Percentiles rank a stretch among this genome's conserved stretches.
These are phyloP conservation scores for Hippopotamyrus pictus DNA, from an alignment of 2,797 vertebrate genomes.

Conservation along the genomic window DNA sequence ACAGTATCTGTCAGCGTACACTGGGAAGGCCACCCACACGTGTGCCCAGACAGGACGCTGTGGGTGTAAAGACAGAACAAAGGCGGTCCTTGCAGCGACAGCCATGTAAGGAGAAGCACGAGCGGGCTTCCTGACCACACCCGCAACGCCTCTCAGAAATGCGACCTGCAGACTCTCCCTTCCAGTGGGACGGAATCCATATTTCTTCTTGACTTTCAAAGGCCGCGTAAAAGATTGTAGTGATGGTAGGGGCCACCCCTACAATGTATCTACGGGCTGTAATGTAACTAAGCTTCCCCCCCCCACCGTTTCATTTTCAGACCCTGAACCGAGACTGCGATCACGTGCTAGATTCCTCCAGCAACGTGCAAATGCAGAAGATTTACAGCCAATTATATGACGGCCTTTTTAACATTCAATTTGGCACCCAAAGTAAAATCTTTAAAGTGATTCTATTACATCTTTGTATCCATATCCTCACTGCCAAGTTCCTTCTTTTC, in stretches of 20 bases:
- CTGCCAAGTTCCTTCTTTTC: constrained; percentile 53
- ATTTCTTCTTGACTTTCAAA: constrained; percentile 56
- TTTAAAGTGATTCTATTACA: constrained; percentile 52
- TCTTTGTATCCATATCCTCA: constrained; percentile 57
- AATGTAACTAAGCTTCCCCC: constrained; percentile 27
- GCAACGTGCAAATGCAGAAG: constrained; percentile 39
- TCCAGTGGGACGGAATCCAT: constrained; percentile 46
- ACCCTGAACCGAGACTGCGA: constrained; percentile 6
- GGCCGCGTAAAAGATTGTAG: constrained; percentile 55
- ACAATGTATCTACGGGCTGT: constrained; percentile 38
- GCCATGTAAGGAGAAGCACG: not conserved
- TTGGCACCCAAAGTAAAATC: constrained; percentile 52
- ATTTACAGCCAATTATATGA: constrained; percentile 36
- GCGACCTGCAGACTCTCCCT: constrained; percentile 49
- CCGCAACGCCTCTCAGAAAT: constrained; percentile 34
- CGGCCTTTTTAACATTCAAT: constrained; percentile 45
- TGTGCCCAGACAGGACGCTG: not conserved
- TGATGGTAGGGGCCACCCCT: constrained; percentile 43
- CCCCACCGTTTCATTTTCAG: constrained; percentile 22
- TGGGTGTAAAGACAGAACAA: not conserved
- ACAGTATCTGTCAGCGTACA: constrained; percentile 71
- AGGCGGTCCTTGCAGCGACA: not conserved
- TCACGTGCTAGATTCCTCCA: constrained; percentile 31
- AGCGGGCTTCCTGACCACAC: not conserved
- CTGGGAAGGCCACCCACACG: constrained; percentile 46